phyloP scores from a whole-genome alignment of 2,888 invertebrate species.

The Pogonocherus hispidulus region DNA sequence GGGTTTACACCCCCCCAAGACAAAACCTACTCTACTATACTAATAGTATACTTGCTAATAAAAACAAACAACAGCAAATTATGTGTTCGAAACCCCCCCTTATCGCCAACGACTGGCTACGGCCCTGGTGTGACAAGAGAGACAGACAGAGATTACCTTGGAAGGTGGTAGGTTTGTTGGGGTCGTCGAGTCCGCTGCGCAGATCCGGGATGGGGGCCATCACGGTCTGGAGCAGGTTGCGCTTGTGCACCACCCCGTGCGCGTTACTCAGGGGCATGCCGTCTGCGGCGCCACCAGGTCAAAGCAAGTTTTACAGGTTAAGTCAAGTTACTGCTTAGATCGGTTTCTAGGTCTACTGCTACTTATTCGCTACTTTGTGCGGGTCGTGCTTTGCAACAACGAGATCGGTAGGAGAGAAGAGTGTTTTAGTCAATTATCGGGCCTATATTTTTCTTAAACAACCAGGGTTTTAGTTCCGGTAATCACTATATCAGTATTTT shows the following conservation, averaged over 20 bases:
- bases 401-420: not conserved
- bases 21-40: too few species aligned
- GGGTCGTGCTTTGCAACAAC: not conserved
- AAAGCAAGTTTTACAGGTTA: constrained; percentile 47
- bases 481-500: too few species aligned
- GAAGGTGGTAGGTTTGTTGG: constrained; percentile 67
- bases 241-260: constrained; percentile 89
- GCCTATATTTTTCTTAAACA: not conserved
- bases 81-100: too few species aligned
- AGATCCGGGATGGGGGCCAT: constrained; percentile 90
- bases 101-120: too few species aligned
- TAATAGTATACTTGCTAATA: too few species aligned
- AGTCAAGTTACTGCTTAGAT: constrained; percentile 27
- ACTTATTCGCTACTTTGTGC: constrained; percentile 1
- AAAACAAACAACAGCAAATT: too few species aligned
- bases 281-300: constrained; percentile 67
- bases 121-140: not conserved
- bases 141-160: constrained; percentile 67
- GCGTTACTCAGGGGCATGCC: constrained; percentile 80
- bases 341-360: constrained; percentile 16
- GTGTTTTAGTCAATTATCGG: not conserved
- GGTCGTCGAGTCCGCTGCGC: constrained; percentile 78
- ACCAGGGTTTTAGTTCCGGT: too few species aligned
- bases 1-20: too few species aligned
- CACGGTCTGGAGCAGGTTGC: constrained; percentile 86